Base-by-base conservation (phyloP, 2,113 vertebrate genomes). In the Calcarius ornatus region DNA sequence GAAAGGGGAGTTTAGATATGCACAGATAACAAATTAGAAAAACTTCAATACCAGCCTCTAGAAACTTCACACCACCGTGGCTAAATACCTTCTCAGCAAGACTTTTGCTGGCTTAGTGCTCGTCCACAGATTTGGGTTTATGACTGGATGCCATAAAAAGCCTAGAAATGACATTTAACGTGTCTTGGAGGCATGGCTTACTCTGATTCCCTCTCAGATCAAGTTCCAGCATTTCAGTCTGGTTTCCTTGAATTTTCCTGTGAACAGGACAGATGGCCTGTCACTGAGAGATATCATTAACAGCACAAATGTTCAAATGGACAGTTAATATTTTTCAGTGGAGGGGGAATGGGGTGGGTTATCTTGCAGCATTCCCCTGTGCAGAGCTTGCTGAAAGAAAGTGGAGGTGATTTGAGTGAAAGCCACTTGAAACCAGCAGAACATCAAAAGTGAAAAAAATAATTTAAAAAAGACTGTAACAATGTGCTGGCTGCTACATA, bases 281-380 rank as follows among this genome's bases (percentile, higher is more conserved):
- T 64, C 59, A 16, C 11, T 65, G 15, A 24, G 18, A 42, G 14
- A 47, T 25, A 21, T 6, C 9, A 42, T 43, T 65, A 73, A 12
- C 50, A 77, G 37, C 69, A 83, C 21, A 64, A 80, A 65, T 57
- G 51, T 60, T 83, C 40, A 38, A 35, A 56, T 28, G 38, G 33
- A 50, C 27, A 27, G 66, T 43, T 82, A 51, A 21, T 86, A 30
- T 24, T 50, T 64, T 80, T 37, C 33, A 59, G 33, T 25, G 15
- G 1, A 5, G 4, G 4, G 9, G 43, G 1, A 6, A 5, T 3
- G 7, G 45, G 24, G 16, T 35, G 35, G 8, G 18, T 22, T 82
- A 31, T 81, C 59, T 72, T 45, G 56, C 12, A 45, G 38, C n/a
- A 37, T n/a, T 57, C 11, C 28, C 15, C 54, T 57, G 31, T 64